Evolutionary conservation across 2,797 vertebrate species (phyloP), one percentile per base, ranked within the genome.

Genomic region (Eremophila alpestris): DNA sequence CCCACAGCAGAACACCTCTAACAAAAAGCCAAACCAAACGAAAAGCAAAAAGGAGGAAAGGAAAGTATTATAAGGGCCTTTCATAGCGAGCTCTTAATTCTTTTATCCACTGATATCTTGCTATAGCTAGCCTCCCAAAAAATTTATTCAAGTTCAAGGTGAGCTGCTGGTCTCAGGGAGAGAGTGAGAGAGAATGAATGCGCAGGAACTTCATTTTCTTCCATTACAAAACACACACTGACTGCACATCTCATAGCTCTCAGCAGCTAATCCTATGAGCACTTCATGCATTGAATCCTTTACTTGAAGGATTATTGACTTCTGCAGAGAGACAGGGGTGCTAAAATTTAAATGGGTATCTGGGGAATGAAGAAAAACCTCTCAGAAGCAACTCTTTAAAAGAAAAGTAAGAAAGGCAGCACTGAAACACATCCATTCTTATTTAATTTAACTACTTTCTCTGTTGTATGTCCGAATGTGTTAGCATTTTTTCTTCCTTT

Each of bases 291-390:
- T 6, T 9, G 2, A 88, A 81, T 69, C 58, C 48, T 63, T 65
- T 73, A 41, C 65, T 88, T 88, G 86, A 93, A 90, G 80, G 69
- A 82, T 89, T 95, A 89, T 58, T 93, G 80, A 90, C 93, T 90
- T 91, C 83, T 90, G 51, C 56, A 86, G 46, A 71, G 40, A 67
- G 65, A 81, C 46, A 78, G 67, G 46, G 58, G 40, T 84, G 74
- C 52, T 67, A 83, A 94, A 90, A 81, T 69, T 54, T 79, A 93
- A 95, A 70, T 34, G 34, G 19, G 17, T 69, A 41, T 56, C 81
- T 75, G 38, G 52, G 56, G 64, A 95, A 84, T 5, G 7, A 32
- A 81, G 52, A 46, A 76, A 59, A 92, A 93, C 46, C 60, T 92
- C 77, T 76, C 52, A 69, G 40, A 67, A 45, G 34, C 30, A 76